These are phyloP conservation scores for Megamerina dolium DNA, from an alignment of 2,888 invertebrate genomes.

Conservation along the genomic window DNA sequence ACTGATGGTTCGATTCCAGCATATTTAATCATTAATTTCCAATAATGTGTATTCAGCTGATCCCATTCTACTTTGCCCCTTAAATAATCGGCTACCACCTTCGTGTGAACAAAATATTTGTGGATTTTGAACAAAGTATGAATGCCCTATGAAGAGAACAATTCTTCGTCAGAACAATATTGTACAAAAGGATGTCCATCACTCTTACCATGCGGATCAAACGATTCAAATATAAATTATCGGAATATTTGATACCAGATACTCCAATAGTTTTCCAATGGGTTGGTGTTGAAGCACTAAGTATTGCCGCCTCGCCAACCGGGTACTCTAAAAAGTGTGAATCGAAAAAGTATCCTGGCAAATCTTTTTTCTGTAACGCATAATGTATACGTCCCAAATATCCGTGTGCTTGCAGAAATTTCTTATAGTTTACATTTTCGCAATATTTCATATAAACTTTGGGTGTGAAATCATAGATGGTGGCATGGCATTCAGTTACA, in stretches of 20 bases:
- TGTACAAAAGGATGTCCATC: background rate
- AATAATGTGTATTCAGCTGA: conserved; percentile 58
- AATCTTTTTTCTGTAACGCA: conserved; percentile 9
- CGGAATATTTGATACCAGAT: background rate
- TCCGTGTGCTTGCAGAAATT: conserved; percentile 20
- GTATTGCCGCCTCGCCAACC: conserved; percentile 16
- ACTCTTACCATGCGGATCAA: conserved; percentile 12
- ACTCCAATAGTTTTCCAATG: conserved; percentile 11
- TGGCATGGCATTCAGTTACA: conserved; percentile 2
- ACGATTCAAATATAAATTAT: conserved; percentile 10
- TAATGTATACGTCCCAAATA: conserved; percentile 15
- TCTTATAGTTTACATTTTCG: conserved; percentile 16
- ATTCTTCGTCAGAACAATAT: background rate
- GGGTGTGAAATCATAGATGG: background rate
- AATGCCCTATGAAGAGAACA: conserved; percentile 5
- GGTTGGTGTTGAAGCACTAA: conserved; percentile 15
- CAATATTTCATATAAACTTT: conserved; percentile 14
- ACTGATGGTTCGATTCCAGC: conserved; percentile 60
- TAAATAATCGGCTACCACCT: conserved; percentile 62
- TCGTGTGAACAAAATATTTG: conserved; percentile 55
- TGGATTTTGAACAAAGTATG: conserved; percentile 12
- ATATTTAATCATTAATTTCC: conserved; percentile 53
- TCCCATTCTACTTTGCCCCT: conserved; percentile 54
- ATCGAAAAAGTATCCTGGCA: conserved; percentile 14
- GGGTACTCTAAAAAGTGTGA: conserved; percentile 11